Base-by-base conservation (phyloP, 2,113 vertebrate genomes). In the Salvelinus alpinus region DNA sequence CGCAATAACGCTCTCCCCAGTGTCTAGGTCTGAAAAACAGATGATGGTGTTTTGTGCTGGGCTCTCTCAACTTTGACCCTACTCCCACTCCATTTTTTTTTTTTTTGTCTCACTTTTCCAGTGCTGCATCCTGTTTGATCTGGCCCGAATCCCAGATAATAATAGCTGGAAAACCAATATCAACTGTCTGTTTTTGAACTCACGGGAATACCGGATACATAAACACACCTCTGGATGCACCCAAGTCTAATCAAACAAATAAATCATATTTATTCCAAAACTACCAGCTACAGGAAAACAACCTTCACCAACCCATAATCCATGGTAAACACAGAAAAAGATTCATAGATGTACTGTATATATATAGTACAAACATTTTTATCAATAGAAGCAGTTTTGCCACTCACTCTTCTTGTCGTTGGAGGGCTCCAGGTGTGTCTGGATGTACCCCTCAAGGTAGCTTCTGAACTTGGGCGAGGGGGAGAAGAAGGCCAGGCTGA, bases 361-460 rank as follows among this genome's bases (percentile, higher is more conserved):
- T 54, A 54, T 5, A 54, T 18, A 18, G 51, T 54, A 18, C 38
- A 44, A 44, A 44, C 38, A 44, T 44, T 54, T 5, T 54, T 54
- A 18, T 16, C 13, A 54, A 18, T 5, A 54, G 51, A 54, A 54
- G 16, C 38, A 44, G 9, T 54, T 54, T 54, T 16, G 51, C 1
- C 3, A 54, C 93, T 91, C 90, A 95, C 94, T 92, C 79, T 92
- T 93, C 64, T 92, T 89, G 82, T 95, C 94, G 9, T 87, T 89
- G 78, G 82, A 82, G 48, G 88, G 88, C 73, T 94, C 92, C 12
- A 94, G 91, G 82, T 95, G 94, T 70, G 91, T 88, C 83, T 94
- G 94, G 82, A 95, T 94, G 83, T 95, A 95, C 13, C 93, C 94
- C 87, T 94, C 93, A 81, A 95, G 80, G 5, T 94, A 95, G 6